A percentile compares a stretch with the other conserved stretches of the same genome.
phyloP scores from a whole-genome alignment of 1,140 invertebrate species.

The Hydropsyche tenuis region DNA sequence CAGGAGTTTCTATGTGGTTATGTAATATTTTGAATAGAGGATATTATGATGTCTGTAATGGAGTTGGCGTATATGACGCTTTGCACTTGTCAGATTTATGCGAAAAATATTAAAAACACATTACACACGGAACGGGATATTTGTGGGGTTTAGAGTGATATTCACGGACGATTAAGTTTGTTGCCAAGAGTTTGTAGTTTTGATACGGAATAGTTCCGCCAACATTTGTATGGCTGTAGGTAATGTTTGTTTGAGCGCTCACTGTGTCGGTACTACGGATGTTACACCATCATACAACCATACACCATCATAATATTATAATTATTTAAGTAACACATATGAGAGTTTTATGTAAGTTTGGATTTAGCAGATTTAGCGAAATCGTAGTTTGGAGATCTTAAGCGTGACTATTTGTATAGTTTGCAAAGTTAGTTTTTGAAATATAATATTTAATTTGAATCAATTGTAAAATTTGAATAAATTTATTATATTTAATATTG shows the following conservation, averaged over 20 bases:
- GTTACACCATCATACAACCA: slow-evolving; percentile 10
- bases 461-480: no score
- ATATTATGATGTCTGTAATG: neutral
- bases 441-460: no score
- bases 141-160: slow-evolving; percentile 30
- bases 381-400: no score
- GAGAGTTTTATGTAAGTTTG: no score
- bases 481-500: no score
- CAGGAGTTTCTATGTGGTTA: neutral
- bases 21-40: neutral
- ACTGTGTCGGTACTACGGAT: slow-evolving; percentile 16
- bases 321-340: no score
- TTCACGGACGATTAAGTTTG: slow-evolving; percentile 46
- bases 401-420: no score
- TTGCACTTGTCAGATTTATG: slow-evolving; percentile 25
- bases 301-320: no score
- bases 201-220: slow-evolving; percentile 42
- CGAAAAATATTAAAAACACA: slow-evolving; percentile 31
- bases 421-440: no score
- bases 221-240: slow-evolving; percentile 44
- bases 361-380: no score
- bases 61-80: neutral
- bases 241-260: slow-evolving; percentile 46
- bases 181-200: slow-evolving; percentile 28
- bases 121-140: neutral